Percentiles rank a stretch among this genome's conserved stretches.
phyloP scores from a whole-genome alignment of 2,113 vertebrate species.

The Felis catus region DNA sequence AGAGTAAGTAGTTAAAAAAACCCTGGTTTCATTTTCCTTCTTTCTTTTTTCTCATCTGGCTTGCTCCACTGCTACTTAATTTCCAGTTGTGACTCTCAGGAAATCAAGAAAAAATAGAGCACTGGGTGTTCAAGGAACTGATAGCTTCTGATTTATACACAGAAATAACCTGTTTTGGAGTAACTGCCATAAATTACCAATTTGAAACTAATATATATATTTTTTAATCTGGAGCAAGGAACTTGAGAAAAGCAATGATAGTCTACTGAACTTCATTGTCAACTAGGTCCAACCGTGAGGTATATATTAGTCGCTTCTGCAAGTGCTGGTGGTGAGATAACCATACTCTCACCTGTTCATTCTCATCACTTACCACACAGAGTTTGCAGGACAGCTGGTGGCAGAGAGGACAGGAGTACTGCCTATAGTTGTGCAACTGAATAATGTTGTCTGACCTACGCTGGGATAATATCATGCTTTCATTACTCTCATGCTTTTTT shows the following conservation, averaged over 20 bases:
- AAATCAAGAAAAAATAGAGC: not conserved
- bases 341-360: slow-evolving; percentile 6
- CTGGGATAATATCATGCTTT: slow-evolving; percentile 4
- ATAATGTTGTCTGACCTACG: not conserved
- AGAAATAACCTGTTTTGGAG: not conserved
- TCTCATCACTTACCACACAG: slow-evolving; percentile 16
- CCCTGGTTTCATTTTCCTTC: not conserved
- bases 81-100: not conserved
- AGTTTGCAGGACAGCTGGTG: slow-evolving; percentile 38
- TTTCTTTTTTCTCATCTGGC: not conserved
- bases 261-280: not conserved
- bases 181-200: not conserved
- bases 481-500: slow-evolving; percentile 2
- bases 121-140: not conserved
- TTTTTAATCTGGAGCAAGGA: not conserved
- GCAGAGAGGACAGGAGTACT: not conserved
- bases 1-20: not conserved
- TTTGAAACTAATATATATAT: not conserved
- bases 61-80: not conserved
- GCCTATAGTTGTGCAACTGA: not conserved
- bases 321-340: not conserved
- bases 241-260: not conserved
- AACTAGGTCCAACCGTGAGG: not conserved
- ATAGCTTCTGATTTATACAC: not conserved
- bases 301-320: not conserved